Conservation (phyloP, 2,888 invertebrate species). For the Bombylius discolor region DNA sequence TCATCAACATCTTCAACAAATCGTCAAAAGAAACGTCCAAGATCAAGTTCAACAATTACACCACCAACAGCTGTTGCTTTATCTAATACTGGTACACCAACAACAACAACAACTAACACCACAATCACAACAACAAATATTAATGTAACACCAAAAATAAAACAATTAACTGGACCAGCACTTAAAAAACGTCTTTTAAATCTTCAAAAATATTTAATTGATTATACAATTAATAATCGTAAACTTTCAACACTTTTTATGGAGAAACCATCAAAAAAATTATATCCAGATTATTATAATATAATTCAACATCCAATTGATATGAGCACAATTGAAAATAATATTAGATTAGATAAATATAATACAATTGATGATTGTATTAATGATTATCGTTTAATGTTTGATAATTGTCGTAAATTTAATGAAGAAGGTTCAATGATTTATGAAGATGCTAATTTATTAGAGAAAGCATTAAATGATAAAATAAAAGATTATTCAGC, state of each 20-base stretch:
- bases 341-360: constrained; percentile 78
- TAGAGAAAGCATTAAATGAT: constrained; percentile 73
- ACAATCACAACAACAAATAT: constrained; percentile 1
- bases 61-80: constrained; percentile 12
- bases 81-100: constrained; percentile 6
- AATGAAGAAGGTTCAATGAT: constrained; percentile 94
- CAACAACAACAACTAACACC: constrained; percentile 14
- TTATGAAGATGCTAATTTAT: constrained; percentile 81
- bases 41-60: constrained; percentile 14
- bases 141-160: constrained; percentile 28
- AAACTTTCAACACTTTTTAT: constrained; percentile 85
- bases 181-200: constrained; percentile 68
- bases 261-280: constrained; percentile 89
- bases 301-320: constrained; percentile 90
- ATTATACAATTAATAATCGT: constrained; percentile 61
- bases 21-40: constrained; percentile 9
- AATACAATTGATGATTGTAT: constrained; percentile 72
- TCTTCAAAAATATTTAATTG: constrained; percentile 62
- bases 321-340: constrained; percentile 83
- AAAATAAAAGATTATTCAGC: constrained; percentile 65
- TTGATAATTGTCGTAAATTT: constrained; percentile 90
- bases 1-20: not conserved
- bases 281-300: constrained; percentile 92
- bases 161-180: constrained; percentile 25
- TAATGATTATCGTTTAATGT: constrained; percentile 85